Conservation (phyloP, 2,888 invertebrate genomes). For the Cerastis rubricosa region DNA sequence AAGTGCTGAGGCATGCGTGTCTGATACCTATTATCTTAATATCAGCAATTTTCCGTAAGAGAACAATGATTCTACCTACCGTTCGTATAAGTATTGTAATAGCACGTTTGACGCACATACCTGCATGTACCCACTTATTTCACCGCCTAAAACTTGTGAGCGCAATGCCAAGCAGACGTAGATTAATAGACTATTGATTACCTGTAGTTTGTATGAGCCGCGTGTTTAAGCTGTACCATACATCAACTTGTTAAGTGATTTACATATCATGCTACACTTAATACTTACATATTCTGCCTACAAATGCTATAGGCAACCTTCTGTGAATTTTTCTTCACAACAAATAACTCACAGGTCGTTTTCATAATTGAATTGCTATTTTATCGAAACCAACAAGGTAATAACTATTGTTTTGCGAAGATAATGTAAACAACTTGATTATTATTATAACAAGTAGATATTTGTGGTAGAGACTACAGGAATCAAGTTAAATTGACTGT, state of each 20-base stretch:
- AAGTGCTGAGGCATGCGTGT: constrained; percentile 41
- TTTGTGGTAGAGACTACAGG: constrained; percentile 49
- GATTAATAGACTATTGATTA: constrained; percentile 43
- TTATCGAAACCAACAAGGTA: constrained; percentile 81
- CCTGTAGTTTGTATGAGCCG: constrained; percentile 49
- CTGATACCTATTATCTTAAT: constrained; percentile 57
- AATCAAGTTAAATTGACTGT: constrained; percentile 63
- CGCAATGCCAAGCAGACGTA: constrained; percentile 32
- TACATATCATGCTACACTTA: constrained; percentile 46
- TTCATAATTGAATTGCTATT: constrained; percentile 75
- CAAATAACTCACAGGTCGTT: constrained; percentile 70
- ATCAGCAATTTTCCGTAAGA: constrained; percentile 40
- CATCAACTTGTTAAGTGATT: constrained; percentile 67
- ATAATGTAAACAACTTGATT: constrained; percentile 78
- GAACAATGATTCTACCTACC: neutral
- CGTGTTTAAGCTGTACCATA: constrained; percentile 56
- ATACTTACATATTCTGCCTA: constrained; percentile 44
- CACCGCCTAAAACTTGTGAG: constrained; percentile 30
- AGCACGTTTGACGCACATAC: constrained; percentile 30
- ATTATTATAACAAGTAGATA: constrained; percentile 77
- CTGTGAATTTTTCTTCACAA: constrained; percentile 63
- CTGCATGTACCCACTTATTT: constrained; percentile 23
- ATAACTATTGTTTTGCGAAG: constrained; percentile 78
- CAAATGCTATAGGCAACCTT: constrained; percentile 53
- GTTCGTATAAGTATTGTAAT: constrained; percentile 19